Evolutionary conservation across 2,888 invertebrate species (phyloP).

Genomic region (Campoplex nolae): DNA sequence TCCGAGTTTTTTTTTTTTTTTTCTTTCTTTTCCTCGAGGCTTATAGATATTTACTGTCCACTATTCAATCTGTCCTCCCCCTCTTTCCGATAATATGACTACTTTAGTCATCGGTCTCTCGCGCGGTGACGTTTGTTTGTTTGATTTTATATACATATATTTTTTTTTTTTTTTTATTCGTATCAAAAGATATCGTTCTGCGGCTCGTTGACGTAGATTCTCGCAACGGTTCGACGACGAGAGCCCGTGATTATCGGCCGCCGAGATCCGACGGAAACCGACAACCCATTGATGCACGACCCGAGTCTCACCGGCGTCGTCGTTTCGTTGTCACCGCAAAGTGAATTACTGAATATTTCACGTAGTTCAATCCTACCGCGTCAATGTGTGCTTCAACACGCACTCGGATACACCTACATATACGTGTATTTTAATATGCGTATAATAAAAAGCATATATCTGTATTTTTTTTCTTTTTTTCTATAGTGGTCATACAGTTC

Average conservation of each 20-base stretch:
- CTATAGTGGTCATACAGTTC: constrained; percentile 62
- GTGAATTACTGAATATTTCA: constrained; percentile 75
- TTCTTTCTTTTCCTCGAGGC: constrained; percentile 64
- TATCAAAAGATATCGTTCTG: constrained; percentile 50
- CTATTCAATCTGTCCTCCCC: constrained; percentile 15
- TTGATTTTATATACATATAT: no score
- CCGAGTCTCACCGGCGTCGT: constrained; percentile 61
- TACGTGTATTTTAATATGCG: constrained; percentile 19
- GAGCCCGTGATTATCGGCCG: constrained; percentile 76
- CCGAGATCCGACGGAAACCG: constrained; percentile 79
- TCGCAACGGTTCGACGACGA: constrained; percentile 65
- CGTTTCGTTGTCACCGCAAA: constrained; percentile 66
- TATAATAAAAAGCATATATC: constrained; percentile 25
- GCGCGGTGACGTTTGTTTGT: neutral
- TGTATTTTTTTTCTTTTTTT: constrained; percentile 54
- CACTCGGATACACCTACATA: neutral
- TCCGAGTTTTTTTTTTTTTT: constrained; percentile 23
- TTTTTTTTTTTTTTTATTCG: neutral
- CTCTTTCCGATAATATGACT: neutral
- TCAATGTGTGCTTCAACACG: constrained; percentile 33
- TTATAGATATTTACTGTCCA: constrained; percentile 20
- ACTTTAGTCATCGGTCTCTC: constrained; percentile 27
- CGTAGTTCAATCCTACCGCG: constrained; percentile 66
- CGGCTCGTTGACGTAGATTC: constrained; percentile 39
- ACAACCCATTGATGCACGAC: constrained; percentile 80